These are phyloP conservation scores for Carterocephalus palaemon DNA, from an alignment of 2,888 invertebrate genomes.

Conservation along the genomic window DNA sequence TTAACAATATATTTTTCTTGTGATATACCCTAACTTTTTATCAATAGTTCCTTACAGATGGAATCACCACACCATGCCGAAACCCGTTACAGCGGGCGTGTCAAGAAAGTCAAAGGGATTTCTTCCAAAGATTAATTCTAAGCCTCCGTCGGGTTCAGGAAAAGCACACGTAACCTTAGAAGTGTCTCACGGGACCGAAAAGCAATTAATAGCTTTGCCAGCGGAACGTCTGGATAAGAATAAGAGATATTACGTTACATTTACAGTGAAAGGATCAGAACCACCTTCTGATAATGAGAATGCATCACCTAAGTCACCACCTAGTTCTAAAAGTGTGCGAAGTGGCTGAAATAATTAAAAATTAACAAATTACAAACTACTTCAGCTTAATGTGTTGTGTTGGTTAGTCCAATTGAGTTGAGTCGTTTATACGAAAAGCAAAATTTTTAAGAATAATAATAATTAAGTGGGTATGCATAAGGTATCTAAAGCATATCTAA, in stretches of 20 bases:
- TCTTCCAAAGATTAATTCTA: conserved; percentile 82
- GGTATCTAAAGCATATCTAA: no score
- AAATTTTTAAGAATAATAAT: no score
- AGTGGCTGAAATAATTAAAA: conserved; percentile 41
- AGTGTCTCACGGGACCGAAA: conserved; percentile 90
- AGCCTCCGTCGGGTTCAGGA: conserved; percentile 54
- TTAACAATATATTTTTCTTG: conserved; percentile 1
- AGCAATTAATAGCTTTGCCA: conserved; percentile 92
- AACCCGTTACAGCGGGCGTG: conserved; percentile 79
- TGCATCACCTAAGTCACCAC: conserved; percentile 59
- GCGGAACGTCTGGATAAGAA: conserved; percentile 92
- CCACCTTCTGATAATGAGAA: conserved; percentile 78
- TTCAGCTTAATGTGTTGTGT: no score
- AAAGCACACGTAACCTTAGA: conserved; percentile 85
- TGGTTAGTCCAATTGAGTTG: no score
- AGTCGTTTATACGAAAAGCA: no score
- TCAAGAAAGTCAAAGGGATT: conserved; percentile 76
- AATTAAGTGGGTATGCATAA: no score
- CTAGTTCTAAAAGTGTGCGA: conserved; percentile 54
- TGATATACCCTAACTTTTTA: not conserved
- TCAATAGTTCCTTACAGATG: conserved; percentile 83
- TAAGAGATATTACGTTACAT: conserved; percentile 94
- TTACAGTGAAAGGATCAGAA: conserved; percentile 89
- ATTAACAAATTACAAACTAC: not conserved
- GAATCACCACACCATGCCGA: conserved; percentile 89